phyloP scores from a whole-genome alignment of 2,797 vertebrate species.

The Cyprinella venusta region DNA sequence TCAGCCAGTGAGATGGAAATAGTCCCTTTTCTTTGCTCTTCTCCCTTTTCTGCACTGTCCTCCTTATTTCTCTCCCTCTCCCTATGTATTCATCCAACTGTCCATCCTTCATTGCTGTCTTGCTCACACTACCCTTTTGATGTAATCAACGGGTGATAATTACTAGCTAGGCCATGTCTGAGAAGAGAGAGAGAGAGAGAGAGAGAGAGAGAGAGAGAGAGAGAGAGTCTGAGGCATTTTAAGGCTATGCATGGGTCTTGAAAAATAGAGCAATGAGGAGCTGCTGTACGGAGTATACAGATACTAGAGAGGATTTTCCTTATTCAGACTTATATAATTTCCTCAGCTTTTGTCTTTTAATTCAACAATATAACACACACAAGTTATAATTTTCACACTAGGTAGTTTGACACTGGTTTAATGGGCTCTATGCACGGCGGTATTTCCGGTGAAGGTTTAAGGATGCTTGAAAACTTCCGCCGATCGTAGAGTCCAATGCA shows the following conservation, averaged over 20 bases:
- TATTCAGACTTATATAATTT: neutral
- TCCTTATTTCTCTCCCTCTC: slow-evolving; percentile 21
- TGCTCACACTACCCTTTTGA: slow-evolving; percentile 57
- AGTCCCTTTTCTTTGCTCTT: slow-evolving; percentile 53
- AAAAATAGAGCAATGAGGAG: slow-evolving; percentile 10
- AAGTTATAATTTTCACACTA: neutral
- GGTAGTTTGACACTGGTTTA: neutral
- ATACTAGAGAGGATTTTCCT: neutral
- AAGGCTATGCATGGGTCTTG: slow-evolving; percentile 10
- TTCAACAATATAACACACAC: neutral
- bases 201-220: slow-evolving; percentile 25
- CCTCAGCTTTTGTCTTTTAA: neutral
- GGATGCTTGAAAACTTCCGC: too few relatives aligned
- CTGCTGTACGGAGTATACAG: neutral
- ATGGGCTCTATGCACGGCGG: too few relatives aligned
- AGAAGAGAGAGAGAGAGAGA: neutral
- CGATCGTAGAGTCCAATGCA: too few relatives aligned
- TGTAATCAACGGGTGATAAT: slow-evolving; percentile 78
- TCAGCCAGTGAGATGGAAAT: slow-evolving; percentile 74
- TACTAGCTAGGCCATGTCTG: slow-evolving; percentile 58
- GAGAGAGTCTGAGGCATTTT: neutral
- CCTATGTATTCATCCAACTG: slow-evolving; percentile 34
- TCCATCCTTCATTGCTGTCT: slow-evolving; percentile 50
- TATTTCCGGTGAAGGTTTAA: too few relatives aligned
- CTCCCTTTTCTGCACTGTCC: slow-evolving; percentile 12